Evolutionary conservation across 2,797 vertebrate genomes (phyloP).

Genomic region (Neosilurus mollespiculum): DNA sequence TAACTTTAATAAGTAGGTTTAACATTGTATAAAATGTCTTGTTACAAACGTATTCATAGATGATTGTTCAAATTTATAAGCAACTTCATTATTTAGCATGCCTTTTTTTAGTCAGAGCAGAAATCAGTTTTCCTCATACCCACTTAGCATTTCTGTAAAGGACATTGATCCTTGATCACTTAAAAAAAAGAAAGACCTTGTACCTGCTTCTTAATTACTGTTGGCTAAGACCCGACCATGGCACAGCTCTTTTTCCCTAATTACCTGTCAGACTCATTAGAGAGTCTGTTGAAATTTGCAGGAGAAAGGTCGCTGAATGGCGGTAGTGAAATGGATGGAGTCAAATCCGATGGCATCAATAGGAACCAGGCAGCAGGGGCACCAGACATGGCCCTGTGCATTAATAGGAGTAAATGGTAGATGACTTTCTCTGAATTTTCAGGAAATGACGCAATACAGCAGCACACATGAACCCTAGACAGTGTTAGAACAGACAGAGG

Average conservation of each 20-base stretch:
- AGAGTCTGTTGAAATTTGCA: conserved; percentile 43
- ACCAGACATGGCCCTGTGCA: neutral
- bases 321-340: neutral
- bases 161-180: neutral
- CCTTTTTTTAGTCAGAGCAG: neutral
- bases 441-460: neutral
- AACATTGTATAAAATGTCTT: neutral
- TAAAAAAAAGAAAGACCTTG: neutral
- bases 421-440: conserved; percentile 11
- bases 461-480: neutral
- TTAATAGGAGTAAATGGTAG: conserved; percentile 3
- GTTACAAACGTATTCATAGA: neutral
- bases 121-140: neutral
- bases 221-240: conserved; percentile 8
- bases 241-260: conserved; percentile 51
- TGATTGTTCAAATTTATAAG: neutral
- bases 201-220: conserved; percentile 29
- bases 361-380: neutral
- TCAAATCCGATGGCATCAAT: neutral
- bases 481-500: neutral
- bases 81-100: neutral
- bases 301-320: conserved; percentile 9
- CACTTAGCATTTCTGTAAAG: neutral
- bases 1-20: neutral
- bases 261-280: conserved; percentile 62